A percentile compares a stretch with the other conserved stretches of the same genome.
phyloP scores from a whole-genome alignment of 2,888 invertebrate genomes.

The Seladonia tumulorum region DNA sequence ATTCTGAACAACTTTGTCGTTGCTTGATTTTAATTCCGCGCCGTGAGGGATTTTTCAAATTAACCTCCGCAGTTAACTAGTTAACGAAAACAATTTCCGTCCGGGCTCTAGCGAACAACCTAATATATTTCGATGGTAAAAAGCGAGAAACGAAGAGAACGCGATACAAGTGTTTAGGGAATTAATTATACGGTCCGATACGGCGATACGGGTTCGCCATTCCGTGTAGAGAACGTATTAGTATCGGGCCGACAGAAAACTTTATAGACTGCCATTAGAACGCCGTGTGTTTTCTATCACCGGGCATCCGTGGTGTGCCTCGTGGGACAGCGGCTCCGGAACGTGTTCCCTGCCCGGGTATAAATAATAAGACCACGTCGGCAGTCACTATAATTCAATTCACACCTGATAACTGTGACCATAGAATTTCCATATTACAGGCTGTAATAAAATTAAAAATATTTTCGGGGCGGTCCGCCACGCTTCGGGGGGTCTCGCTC shows the following conservation, averaged over 20 bases:
- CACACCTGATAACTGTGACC: constrained; percentile 81
- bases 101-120: neutral
- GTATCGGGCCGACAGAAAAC: constrained; percentile 54
- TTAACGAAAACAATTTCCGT: neutral
- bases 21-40: no score
- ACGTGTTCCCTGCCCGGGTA: constrained; percentile 65
- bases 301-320: constrained; percentile 48
- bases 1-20: no score
- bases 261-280: constrained; percentile 69
- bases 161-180: constrained; percentile 43
- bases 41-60: no score
- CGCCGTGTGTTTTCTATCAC: constrained; percentile 62
- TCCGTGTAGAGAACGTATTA: constrained; percentile 67
- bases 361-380: constrained; percentile 76
- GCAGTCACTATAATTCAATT: constrained; percentile 80
- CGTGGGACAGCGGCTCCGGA: constrained; percentile 42
- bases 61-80: no score
- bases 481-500: constrained; percentile 76
- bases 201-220: constrained; percentile 46
- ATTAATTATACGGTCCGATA: constrained; percentile 60
- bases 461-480: constrained; percentile 74
- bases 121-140: constrained; percentile 39
- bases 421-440: constrained; percentile 79
- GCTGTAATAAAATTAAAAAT: constrained; percentile 79
- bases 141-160: neutral